Conservation (phyloP, 30 jellyfish, hydroid and myxozoan species). For the Haliclystus octoradiatus region DNA sequence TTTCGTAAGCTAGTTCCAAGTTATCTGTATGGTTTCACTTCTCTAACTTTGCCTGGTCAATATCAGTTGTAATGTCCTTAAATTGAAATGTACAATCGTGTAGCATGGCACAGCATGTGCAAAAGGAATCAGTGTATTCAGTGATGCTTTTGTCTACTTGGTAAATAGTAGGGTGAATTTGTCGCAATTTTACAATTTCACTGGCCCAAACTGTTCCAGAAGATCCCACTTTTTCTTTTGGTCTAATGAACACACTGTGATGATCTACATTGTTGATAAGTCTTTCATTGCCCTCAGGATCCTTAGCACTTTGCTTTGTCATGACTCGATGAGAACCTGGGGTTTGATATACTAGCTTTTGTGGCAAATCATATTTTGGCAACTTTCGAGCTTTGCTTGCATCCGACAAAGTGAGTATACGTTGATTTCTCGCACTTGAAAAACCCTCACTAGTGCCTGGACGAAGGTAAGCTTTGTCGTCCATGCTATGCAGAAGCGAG, state of each 20-base stretch:
- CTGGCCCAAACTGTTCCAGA: constrained; percentile 2
- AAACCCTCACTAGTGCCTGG: constrained; percentile 19
- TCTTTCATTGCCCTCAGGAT: constrained; percentile 4
- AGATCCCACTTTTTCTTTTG: not conserved
- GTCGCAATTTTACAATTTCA: no score
- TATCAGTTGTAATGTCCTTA: no score
- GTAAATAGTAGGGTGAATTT: no score
- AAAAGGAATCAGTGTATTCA: no score
- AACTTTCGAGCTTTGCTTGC: constrained; percentile 11
- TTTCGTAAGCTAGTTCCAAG: no score
- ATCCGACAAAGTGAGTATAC: constrained; percentile 1
- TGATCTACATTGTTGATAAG: constrained; percentile 3
- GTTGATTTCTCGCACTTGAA: constrained; percentile 9
- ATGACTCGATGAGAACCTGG: constrained; percentile 12
- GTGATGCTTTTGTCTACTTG: no score
- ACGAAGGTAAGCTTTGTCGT: constrained; percentile 10
- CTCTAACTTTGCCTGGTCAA: not conserved
- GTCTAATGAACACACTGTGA: not conserved
- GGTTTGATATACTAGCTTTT: constrained; percentile 11
- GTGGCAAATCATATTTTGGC: constrained; percentile 18
- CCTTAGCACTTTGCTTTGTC: constrained; percentile 9
- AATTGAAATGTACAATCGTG: no score
- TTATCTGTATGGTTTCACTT: no score
- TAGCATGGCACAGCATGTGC: no score
- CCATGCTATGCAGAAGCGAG: constrained; percentile 1